Conservation (phyloP, 1,140 invertebrate species). For the Brachionus paranguensis region DNA sequence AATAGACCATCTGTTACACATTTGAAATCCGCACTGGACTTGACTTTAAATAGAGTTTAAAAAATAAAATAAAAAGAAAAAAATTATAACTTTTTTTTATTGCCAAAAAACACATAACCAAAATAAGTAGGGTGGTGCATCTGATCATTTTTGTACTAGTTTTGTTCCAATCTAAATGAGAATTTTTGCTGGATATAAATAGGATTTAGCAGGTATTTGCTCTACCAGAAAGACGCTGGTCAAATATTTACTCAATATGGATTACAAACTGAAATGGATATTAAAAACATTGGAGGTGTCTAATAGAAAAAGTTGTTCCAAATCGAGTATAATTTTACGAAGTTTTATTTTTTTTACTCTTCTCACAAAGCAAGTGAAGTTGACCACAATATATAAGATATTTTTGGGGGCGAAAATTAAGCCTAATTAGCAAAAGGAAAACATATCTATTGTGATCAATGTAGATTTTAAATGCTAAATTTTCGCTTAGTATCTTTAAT, state of each 20-base stretch:
- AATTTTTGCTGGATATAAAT: not conserved
- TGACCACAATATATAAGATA: not conserved
- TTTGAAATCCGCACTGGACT: not conserved
- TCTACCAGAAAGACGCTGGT: not conserved
- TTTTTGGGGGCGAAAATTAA: not conserved
- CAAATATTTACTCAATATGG: not conserved
- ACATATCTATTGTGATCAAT: not conserved
- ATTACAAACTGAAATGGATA: not conserved
- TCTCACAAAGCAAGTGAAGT: not conserved
- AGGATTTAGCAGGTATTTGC: not conserved
- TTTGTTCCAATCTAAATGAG: not conserved
- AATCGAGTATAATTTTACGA: not conserved
- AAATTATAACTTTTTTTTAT: not conserved
- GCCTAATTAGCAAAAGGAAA: slow-evolving; percentile 22
- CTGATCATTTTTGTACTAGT: not conserved
- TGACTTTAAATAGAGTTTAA: not conserved
- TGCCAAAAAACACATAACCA: not conserved
- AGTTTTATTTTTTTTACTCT: not conserved
- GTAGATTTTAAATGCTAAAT: not conserved
- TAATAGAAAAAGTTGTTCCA: not conserved
- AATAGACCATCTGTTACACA: slow-evolving; percentile 35
- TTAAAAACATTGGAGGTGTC: not conserved
- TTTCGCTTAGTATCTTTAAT: not conserved
- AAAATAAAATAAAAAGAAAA: not conserved
- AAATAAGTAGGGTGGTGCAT: not conserved